Base-by-base conservation (phyloP, 2,888 invertebrate species). In the Caenorhabditis macrosperma region DNA sequence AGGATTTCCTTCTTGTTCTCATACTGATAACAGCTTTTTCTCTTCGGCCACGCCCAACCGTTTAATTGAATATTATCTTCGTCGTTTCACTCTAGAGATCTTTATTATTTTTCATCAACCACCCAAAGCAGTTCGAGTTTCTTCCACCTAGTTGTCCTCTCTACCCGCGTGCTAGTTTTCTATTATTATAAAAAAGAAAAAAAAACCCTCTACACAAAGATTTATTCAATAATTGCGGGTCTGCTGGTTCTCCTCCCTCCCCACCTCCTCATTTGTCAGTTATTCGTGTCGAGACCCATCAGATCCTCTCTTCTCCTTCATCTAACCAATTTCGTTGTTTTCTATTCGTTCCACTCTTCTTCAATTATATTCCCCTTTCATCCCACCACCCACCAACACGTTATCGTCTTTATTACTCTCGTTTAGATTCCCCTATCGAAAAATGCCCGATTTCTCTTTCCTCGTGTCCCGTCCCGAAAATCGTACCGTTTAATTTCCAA, bases 301-400 rank as follows among this genome's bases (percentile, higher is more conserved):
- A 33, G 10, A 7, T 33, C 38, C 38, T 15, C 15, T 15, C 15
- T 38, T 54, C 64, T 20, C 46, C 46, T 28, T 24, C 60, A 41
- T 26, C 35, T 61, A 61, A 71, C 54, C 69, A 71, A 26, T 61
- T 71, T 71, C 38, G 61, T 71, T 71, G 69, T 71, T 71, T 61
- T 61, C 52, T 33, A 33, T 33, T 33, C 33, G 33, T 33, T 33
- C 33, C 38, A 46, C n/a, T 44, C 28, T 44, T 17, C 12, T 24
- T 5, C n/a, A n/a, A n/a, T n/a, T n/a, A n/a, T 5, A 38, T 2
- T 9, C 38, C 15, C 38, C 9, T 12, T 12, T 12, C 5, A 38
- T 5, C 15, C 38, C 6, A 38, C 9, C 9, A 15, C n/a, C 35
- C 41, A 15, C 30, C 30, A 22, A 12, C 41, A 44, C 63, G 50